Percentiles rank a stretch among this genome's conserved stretches.
These are phyloP conservation scores for Nephrotoma guestfalica DNA, from an alignment of 2,888 invertebrate genomes.

Conservation along the genomic window DNA sequence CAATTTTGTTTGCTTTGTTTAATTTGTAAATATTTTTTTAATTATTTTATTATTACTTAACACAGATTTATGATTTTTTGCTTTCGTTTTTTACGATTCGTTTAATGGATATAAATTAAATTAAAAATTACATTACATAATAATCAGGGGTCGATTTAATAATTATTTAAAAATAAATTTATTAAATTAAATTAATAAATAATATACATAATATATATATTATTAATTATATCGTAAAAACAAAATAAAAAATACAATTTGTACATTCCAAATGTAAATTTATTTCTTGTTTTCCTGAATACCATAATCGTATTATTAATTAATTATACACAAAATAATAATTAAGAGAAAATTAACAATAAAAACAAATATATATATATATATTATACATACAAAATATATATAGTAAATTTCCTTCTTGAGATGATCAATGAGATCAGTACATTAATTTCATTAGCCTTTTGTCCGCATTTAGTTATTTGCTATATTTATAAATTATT, in stretches of 20 bases:
- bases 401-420: background rate
- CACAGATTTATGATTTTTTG: background rate
- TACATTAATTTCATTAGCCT: background rate
- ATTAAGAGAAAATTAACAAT: background rate
- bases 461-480: background rate
- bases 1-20: background rate
- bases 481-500: background rate
- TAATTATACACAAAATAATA: background rate
- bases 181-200: background rate
- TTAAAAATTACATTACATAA: background rate
- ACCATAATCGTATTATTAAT: conserved; percentile 4
- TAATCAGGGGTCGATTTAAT: conserved; percentile 10
- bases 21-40: background rate
- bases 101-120: background rate
- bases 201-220: conserved; percentile 4
- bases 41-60: background rate
- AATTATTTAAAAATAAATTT: background rate
- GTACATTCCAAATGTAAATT: conserved; percentile 13
- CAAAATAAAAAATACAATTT: conserved; percentile 9
- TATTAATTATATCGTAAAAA: background rate
- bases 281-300: conserved; percentile 8
- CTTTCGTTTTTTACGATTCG: background rate
- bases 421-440: background rate
- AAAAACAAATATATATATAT: background rate
- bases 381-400: background rate